Evolutionary conservation across 2,797 vertebrate genomes (phyloP).

Genomic region (Dipus sagitta): DNA sequence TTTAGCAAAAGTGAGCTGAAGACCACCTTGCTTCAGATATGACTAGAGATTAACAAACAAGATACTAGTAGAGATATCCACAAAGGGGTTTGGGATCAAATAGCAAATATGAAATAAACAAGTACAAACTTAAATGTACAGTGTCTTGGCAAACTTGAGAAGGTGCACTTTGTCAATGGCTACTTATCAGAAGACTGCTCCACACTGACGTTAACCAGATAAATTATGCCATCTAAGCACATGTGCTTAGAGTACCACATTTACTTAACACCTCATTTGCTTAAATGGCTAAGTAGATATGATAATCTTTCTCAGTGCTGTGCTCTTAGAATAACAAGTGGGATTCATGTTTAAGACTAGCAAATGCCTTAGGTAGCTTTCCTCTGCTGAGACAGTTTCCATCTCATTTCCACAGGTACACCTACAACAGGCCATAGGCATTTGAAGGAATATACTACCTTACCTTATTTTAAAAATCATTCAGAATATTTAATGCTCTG

Average conservation of each 20-base stretch:
- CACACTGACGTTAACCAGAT: background rate
- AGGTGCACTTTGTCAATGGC: conserved; percentile 21
- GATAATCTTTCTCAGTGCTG: background rate
- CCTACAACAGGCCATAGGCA: background rate
- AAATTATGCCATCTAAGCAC: background rate
- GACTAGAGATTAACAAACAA: background rate
- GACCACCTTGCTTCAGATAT: background rate
- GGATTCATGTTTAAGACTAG: background rate
- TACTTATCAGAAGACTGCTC: background rate
- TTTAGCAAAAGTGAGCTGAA: background rate
- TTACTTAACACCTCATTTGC: background rate
- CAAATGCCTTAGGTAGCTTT: background rate
- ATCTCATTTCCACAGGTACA: background rate
- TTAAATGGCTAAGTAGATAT: background rate
- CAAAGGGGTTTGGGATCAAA: background rate
- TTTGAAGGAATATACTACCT: background rate
- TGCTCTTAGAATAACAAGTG: conserved; percentile 12
- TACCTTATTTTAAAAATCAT: conserved; percentile 19
- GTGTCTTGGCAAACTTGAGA: conserved; percentile 47
- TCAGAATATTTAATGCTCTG: conserved; percentile 12
- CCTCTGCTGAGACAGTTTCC: background rate
- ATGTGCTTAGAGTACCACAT: background rate
- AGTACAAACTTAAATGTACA: conserved; percentile 2
- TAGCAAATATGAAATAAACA: conserved; percentile 11
- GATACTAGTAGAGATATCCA: background rate